Evolutionary conservation across 2,113 vertebrate genomes (phyloP).

Genomic region (Leptodactylus fuscus): DNA sequence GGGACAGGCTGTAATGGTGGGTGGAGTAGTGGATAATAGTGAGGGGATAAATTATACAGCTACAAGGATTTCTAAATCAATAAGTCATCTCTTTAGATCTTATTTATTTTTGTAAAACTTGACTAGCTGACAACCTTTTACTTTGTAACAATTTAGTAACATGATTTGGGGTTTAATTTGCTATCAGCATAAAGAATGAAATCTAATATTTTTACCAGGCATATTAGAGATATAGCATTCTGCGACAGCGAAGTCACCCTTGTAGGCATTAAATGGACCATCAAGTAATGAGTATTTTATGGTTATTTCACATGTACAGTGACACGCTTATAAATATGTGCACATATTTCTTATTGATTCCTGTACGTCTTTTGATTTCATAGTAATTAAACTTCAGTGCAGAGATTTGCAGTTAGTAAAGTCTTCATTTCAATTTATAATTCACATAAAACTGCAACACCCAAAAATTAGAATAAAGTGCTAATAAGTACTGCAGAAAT

Average conservation of each 20-base stretch:
- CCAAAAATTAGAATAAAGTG: slow-evolving; percentile 48
- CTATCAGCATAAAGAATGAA: slow-evolving; percentile 10
- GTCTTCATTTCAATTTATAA: slow-evolving; percentile 43
- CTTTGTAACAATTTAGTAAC: slow-evolving; percentile 14
- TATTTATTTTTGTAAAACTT: slow-evolving; percentile 18
- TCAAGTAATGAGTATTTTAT: slow-evolving; percentile 22
- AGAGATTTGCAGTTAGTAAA: slow-evolving; percentile 47
- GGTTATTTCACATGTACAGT: slow-evolving; percentile 28
- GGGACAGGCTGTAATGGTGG: no score
- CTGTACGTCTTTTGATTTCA: slow-evolving; percentile 33
- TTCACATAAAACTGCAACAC: slow-evolving; percentile 31
- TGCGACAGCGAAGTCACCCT: background rate
- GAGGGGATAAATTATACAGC: slow-evolving; percentile 25
- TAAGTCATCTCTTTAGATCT: no score
- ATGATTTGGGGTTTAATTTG: slow-evolving; percentile 27
- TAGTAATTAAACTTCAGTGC: slow-evolving; percentile 33
- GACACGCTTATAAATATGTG: slow-evolving; percentile 21
- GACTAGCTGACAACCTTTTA: slow-evolving; percentile 28
- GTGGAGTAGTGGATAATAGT: no score
- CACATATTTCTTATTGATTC: slow-evolving; percentile 17
- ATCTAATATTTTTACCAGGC: slow-evolving; percentile 14
- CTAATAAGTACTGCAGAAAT: slow-evolving; percentile 48
- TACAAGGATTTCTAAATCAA: slow-evolving; percentile 18
- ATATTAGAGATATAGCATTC: slow-evolving; percentile 18
- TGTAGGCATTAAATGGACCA: slow-evolving; percentile 1